phyloP scores from a whole-genome alignment of 2,113 vertebrate genomes.

The Aphyosemion australe region DNA sequence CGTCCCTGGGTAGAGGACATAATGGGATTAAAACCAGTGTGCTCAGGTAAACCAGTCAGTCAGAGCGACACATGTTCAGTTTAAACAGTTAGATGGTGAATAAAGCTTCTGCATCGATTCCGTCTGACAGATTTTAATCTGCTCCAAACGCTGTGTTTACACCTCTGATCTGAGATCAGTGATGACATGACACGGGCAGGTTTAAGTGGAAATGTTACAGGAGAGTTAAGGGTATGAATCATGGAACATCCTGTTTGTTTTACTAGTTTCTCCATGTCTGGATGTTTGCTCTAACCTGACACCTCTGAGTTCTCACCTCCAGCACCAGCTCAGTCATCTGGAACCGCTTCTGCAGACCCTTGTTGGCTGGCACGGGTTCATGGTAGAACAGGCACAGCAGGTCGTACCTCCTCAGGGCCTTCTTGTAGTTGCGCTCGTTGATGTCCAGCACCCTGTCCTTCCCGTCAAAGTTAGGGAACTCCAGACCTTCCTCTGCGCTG shows the following conservation, averaged over 20 bases:
- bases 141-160: too few relatives aligned
- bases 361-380: conserved; percentile 83
- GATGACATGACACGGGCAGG: too few relatives aligned
- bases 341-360: conserved; percentile 88
- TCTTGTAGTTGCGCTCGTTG: conserved; percentile 92
- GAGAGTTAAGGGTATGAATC: too few relatives aligned
- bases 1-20: conserved; percentile 36
- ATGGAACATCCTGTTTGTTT: too few relatives aligned
- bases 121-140: too few relatives aligned
- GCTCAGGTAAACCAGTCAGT: conserved; percentile 10
- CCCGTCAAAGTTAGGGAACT: conserved; percentile 95
- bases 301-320: conserved; percentile 85
- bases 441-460: conserved; percentile 92
- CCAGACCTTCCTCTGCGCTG: conserved; percentile 89
- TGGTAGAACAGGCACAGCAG: conserved; percentile 93
- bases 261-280: background rate
- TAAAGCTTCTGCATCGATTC: too few relatives aligned
- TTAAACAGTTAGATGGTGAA: too few relatives aligned
- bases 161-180: too few relatives aligned
- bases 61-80: too few relatives aligned
- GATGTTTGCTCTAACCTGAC: background rate
- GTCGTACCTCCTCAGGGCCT: conserved; percentile 89
- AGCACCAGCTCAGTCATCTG: conserved; percentile 94
- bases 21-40: conserved; percentile 31
- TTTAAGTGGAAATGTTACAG: too few relatives aligned